phyloP scores from a whole-genome alignment of 92 coral and sea anemone genomes.

The Desmophyllum pertusum region DNA sequence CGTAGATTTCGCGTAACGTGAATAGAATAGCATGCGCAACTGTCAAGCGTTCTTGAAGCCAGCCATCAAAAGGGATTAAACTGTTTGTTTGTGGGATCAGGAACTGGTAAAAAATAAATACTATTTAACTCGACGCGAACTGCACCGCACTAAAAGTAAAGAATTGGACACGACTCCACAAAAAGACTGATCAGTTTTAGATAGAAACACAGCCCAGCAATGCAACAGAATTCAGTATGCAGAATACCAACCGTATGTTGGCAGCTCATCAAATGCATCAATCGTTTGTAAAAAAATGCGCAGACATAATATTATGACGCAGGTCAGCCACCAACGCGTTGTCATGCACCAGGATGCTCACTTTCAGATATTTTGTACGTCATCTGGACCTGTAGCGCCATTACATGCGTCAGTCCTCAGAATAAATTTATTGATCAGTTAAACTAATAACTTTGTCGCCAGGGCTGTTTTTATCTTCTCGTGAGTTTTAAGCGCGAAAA shows the following conservation, averaged over 20 bases:
- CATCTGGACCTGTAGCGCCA: no score
- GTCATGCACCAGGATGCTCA: background rate
- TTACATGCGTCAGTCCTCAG: no score
- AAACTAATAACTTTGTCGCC: no score
- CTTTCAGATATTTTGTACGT: background rate
- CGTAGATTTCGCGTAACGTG: background rate
- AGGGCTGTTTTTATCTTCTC: no score
- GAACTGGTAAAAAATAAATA: background rate
- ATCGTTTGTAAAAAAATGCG: background rate
- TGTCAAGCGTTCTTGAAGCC: conserved; percentile 6
- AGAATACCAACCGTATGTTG: no score
- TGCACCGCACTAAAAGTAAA: background rate
- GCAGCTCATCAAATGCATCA: background rate
- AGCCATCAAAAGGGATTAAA: background rate
- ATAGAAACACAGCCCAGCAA: no score
- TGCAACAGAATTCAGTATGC: no score
- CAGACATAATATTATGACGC: conserved; percentile 5
- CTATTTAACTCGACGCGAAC: no score
- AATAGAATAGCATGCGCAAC: background rate
- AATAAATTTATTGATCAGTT: no score
- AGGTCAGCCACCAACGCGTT: background rate
- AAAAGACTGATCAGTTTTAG: no score
- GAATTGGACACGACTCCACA: no score
- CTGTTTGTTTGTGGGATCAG: background rate
- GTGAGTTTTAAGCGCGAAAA: no score